Evolutionary conservation across 35 echinoderm and acorn worm genomes (phyloP), one percentile per base, ranked within the genome.

Genomic region (Strongylocentrotus purpuratus): DNA sequence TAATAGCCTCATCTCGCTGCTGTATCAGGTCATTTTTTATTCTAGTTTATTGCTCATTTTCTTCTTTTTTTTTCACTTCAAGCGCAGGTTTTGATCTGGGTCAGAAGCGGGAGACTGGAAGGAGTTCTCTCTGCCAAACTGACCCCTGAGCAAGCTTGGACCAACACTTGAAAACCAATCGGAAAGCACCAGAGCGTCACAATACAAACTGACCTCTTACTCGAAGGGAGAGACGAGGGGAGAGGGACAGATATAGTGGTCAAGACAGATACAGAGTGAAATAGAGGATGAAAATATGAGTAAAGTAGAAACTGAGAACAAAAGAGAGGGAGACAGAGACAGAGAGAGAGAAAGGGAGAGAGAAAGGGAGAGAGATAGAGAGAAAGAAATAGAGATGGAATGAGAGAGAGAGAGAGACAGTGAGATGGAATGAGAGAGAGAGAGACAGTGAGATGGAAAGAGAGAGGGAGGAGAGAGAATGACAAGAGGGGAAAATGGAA

Each of bases 161-260:
- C 45, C 85, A 8, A 46, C 87, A 45, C 87, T 89, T 89, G 87
- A 89, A 46, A 89, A 89, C 33, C 87, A 33, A 89, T 89, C 87
- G 45, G 87, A 46, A 41, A 46, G 87, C 87, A 89, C 32, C 25
- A 46, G 87, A 45, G 33, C 87, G 12, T 89, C 25, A 28, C 87
- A 45, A 89, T 89, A 33, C 32, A 89, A 89, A 89, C 87, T 89
- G 87, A 89, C 87, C 87, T 89, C 45, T 89, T 28, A 78, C 65
- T 78, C 17, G 87, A 46, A 41, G 31, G 87, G 31, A 88, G 87
- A 46, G 45, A 46, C 12, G 4, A 88, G 13, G 87, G 32, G 87
- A 41, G 87, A 89, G 87, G 31, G 32, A 89, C 32, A 89, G 32
- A 88, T 88, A 89, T 32, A 46, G 33, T 18, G 31, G n/a, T 33